Evolutionary conservation across 2,888 invertebrate species (phyloP).

Genomic region (Notodonta ziczac): DNA sequence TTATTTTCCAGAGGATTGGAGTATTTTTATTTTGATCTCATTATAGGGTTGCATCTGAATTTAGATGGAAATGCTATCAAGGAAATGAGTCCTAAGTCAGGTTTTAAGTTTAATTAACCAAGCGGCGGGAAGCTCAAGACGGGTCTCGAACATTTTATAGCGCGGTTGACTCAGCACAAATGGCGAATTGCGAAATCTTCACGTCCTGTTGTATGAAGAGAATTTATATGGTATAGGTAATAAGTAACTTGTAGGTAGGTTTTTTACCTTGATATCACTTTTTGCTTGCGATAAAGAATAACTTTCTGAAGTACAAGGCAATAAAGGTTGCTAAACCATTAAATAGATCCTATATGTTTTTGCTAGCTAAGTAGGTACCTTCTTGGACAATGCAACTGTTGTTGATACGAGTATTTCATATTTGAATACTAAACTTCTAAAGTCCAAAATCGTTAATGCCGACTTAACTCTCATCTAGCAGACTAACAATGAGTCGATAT

Average conservation of each 20-base stretch:
- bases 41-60: slow-evolving; percentile 10
- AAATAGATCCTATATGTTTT: too few relatives aligned
- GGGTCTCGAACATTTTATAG: slow-evolving; percentile 10
- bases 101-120: slow-evolving; percentile 13
- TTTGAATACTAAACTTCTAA: not conserved
- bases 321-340: too few relatives aligned
- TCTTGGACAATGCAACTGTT: too few relatives aligned
- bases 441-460: slow-evolving; percentile 23
- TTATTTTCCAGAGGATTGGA: slow-evolving; percentile 43
- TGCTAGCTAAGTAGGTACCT: too few relatives aligned
- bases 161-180: slow-evolving; percentile 9
- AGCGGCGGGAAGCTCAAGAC: slow-evolving; percentile 3
- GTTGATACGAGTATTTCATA: too few relatives aligned
- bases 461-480: slow-evolving; percentile 10
- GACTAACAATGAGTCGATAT: slow-evolving; percentile 22
- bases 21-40: slow-evolving; percentile 42
- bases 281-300: not conserved
- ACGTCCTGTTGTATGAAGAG: not conserved
- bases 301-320: not conserved
- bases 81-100: slow-evolving; percentile 7
- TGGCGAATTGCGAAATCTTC: slow-evolving; percentile 10
- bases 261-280: not conserved
- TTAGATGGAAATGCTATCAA: not conserved
- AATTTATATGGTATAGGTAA: not conserved
- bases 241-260: not conserved